These are phyloP conservation scores for Cladorhizidae sp. DNA, from an alignment of 37 sponge, comb jelly and placozoan genomes.

Conservation along the genomic window DNA sequence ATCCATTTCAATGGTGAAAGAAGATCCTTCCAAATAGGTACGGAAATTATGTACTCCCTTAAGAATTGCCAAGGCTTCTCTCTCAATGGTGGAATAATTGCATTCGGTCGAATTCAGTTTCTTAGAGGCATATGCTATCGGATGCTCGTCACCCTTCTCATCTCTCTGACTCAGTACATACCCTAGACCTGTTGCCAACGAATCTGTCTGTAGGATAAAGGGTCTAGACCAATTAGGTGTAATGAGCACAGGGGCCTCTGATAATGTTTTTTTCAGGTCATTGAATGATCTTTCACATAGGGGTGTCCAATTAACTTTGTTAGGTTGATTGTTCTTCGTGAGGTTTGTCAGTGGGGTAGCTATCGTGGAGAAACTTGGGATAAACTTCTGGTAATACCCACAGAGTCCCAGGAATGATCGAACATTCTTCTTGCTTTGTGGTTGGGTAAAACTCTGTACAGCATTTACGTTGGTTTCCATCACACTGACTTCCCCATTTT, in stretches of 20 bases:
- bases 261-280: conserved; percentile 1
- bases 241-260: conserved; percentile 29
- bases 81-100: conserved; percentile 48
- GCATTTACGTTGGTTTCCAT: conserved; percentile 50
- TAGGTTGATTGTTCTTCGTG: conserved; percentile 34
- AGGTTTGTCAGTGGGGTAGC: conserved; percentile 50
- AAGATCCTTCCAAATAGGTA: conserved; percentile 38
- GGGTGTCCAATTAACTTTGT: conserved; percentile 37
- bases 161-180: conserved; percentile 53
- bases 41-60: conserved; percentile 21
- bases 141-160: conserved; percentile 34
- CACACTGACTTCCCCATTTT: conserved; percentile 42
- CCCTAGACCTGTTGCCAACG: conserved; percentile 46
- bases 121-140: conserved; percentile 41
- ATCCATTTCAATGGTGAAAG: conserved; percentile 52
- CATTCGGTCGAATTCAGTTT: conserved; percentile 41
- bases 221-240: conserved; percentile 37
- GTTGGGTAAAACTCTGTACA: conserved; percentile 27
- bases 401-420: conserved; percentile 68
- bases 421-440: conserved; percentile 50
- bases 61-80: conserved; percentile 53
- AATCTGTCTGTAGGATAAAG: conserved; percentile 59
- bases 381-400: conserved; percentile 67
- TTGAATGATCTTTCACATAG: conserved; percentile 45
- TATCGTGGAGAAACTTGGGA: conserved; percentile 42